These are phyloP conservation scores for Sebastes taczanowskii DNA, from an alignment of 2,797 vertebrate genomes.

Conservation along the genomic window DNA sequence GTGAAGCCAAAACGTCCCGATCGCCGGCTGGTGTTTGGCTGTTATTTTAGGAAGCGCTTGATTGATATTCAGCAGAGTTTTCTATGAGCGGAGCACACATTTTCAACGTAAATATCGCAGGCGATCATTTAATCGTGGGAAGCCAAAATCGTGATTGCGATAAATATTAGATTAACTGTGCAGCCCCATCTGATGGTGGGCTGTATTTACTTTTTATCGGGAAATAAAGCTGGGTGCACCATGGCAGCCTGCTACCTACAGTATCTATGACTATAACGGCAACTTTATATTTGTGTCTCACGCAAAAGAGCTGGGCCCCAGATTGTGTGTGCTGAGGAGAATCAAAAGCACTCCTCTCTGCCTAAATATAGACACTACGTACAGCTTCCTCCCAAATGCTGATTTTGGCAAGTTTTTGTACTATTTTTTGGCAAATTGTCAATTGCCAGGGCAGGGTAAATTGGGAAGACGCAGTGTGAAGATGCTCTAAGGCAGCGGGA, in stretches of 20 bases:
- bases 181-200: background rate
- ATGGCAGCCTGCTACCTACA: background rate
- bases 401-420: background rate
- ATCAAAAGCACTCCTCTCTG: background rate
- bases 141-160: too few relatives aligned
- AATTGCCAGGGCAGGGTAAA: background rate
- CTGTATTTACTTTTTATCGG: background rate
- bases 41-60: too few relatives aligned
- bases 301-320: background rate
- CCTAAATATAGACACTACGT: background rate
- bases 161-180: too few relatives aligned
- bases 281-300: background rate
- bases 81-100: too few relatives aligned
- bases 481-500: slow-evolving; percentile 19
- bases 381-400: background rate
- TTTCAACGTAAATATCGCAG: too few relatives aligned
- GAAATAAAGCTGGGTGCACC: background rate
- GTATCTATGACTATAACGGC: background rate
- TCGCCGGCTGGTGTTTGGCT: too few relatives aligned
- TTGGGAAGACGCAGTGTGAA: background rate
- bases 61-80: too few relatives aligned
- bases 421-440: slow-evolving; percentile 3
- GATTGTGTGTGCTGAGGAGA: background rate
- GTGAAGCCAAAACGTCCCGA: too few relatives aligned
- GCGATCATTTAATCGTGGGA: too few relatives aligned